Base-by-base conservation (phyloP, 2,888 invertebrate species). In the Caenorhabditis sp. region DNA sequence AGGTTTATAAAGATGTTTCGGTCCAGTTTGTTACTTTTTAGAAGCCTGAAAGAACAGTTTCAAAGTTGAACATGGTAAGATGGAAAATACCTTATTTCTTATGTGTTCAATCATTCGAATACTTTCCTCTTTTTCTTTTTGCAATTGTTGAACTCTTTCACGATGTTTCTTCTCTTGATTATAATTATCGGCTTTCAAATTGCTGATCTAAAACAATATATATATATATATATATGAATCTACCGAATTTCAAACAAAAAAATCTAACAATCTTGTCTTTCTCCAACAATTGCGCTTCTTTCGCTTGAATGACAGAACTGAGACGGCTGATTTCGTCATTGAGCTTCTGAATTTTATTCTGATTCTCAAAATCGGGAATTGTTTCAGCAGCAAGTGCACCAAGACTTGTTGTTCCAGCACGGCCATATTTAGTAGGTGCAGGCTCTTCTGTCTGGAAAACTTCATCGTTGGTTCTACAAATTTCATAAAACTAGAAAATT, bases 121-220 rank as follows among this genome's bases (percentile, higher is more conserved):
- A 53, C 65, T 73, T 5, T 80, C 78, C 38, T 81, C 81, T 61
- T 83, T 73, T 12, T 81, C 80, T 57, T 82, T 83, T 53, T 70
- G 67, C 50, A 83, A 43, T 57, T 79, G 68, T 10, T 68, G 65
- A 21, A 82, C 58, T 38, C 76, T 74, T 54, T 83, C 77, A 5
- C 83, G 71, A 49, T 74, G 66, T 17, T 78, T 72, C 56, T 75
- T 77, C 25, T 84, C 84, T 21, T 70, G 59, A 14, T 67, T 72
- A 65, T 76, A 70, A 5, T 74, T 60, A 10, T 82, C 82, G 1
- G 83, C 80, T 59, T 74, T 77, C 25, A 85, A 56, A 20, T 67
- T 66, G 20, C 75, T 83, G 14, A 85, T 85, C 85, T 84, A 64
- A 56, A 80, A n/a, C n/a, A n/a, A n/a, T n/a, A n/a, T n/a, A n/a